Base-by-base conservation (phyloP, 92 coral and sea anemone genomes). In the Epizoanthus fatuus region DNA sequence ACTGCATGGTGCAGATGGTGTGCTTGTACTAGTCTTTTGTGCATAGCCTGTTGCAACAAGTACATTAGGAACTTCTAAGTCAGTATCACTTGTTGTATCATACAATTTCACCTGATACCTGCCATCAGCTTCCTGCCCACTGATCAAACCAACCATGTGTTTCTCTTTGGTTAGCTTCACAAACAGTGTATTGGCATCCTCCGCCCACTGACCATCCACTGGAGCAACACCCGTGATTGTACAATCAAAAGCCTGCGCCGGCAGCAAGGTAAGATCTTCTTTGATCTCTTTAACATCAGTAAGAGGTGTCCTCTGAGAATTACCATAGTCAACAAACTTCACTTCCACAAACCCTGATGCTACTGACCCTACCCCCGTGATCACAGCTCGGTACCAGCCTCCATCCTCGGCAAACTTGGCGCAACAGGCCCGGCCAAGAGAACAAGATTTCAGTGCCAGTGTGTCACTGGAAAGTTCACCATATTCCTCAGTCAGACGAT, bases 291-390 rank as follows among this genome's bases (percentile, higher is more conserved):
- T 89, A 6, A 97, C 94, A 79, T 90, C 93, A 3, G 98, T 88
- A 35, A 97, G 74, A 42, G 91, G 94, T 6, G 98, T 92, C 42
- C 80, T 83, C 49, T 97, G 97, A 1, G 88, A 73, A 56, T 97
- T 97, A 51, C 99, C 99, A 79, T 93, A 97, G 81, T 97, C 99
- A 62, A 97, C 97, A 91, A 97, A 97, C 75, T 89, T 86, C 12
- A 97, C 99, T 32, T 93, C 97, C 32, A 97, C 86, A 57, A 79
- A 81, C 14, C 99, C 99, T 13, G 98, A 89, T 40, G 95, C 93
- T n/a, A 92, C 89, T 2, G 94, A 89, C 52, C 97, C 89, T 29
- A 92, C 98, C 63, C 96, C 92, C 15, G 97, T 97, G 17, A 97
- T 97, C 10, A 97, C 65, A 37, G 92, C 98, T 73, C 99, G 84